Evolutionary conservation across 2,113 vertebrate species (phyloP), one percentile per base, ranked within the genome.

Genomic region (Pterocles orientalis): DNA sequence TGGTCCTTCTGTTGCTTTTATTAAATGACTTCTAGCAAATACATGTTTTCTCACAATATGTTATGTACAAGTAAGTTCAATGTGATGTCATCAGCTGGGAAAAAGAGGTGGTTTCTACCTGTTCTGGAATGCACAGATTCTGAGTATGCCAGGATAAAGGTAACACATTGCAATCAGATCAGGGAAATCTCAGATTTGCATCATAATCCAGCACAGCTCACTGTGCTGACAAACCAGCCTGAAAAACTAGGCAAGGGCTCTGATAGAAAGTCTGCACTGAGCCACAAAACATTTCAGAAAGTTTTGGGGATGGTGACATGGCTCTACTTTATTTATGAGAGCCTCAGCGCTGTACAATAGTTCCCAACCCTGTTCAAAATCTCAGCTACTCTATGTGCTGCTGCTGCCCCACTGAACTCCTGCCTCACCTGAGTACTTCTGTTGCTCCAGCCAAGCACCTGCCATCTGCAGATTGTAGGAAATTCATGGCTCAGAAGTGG

Each of bases 371-470:
- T 84, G 48, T 16, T 76, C 61, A 65, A 51, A 85, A 85, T 60
- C 54, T 76, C 60, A 57, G 0, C n/a, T 64, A 28, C 11, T 8
- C 47, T 31, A 9, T 1, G 0, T 53, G 6, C 9, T 80, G 39
- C 54, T 51, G 53, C 12, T 43, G 20, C 13, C 48, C 34, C 9
- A 43, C 43, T 33, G 79, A 64, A 79, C 51, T 92, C 14, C 56
- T 58, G 16, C 13, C 39, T 73, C 64, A 91, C 60, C 81, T 79
- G 70, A 75, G 41, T 58, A 25, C 12, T 90, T 34, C 33, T 57
- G 18, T 57, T 73, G 41, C 24, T 83, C 31, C 56, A 69, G 85
- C 10, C 58, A 80, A 58, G 58, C n/a, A 85, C 33, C 29, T 29
- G 54, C 41, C 14, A 78, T 53, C 21, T 28, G 23, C 19, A 88